phyloP scores from a whole-genome alignment of 1,140 invertebrate genomes.

The Tribolium madens region DNA sequence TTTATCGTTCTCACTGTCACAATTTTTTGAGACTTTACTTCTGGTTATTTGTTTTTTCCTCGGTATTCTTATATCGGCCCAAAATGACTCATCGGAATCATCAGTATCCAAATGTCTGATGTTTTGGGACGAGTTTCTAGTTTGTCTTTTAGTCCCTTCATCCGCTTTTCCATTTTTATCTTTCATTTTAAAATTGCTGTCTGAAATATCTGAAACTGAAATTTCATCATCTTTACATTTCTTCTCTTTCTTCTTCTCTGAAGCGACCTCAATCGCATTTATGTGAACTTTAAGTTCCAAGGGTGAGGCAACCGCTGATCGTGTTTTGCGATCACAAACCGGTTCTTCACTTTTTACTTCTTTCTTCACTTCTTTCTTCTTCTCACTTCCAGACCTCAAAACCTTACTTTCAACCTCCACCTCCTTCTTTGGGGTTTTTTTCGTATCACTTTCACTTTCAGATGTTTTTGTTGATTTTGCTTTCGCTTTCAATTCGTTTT shows the following conservation, averaged over 20 bases:
- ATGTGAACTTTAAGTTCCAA: conserved; percentile 15
- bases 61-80: conserved; percentile 52
- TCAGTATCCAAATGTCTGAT: conserved; percentile 46
- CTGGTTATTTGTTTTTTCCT: conserved; percentile 57
- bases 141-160: conserved; percentile 48
- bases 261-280: not conserved
- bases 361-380: conserved; percentile 27
- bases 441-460: conserved; percentile 45
- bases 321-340: conserved; percentile 21
- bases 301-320: not conserved
- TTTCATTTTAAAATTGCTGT: conserved; percentile 5
- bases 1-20: conserved; percentile 2
- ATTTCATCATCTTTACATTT: not conserved
- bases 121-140: conserved; percentile 46
- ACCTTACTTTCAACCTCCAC: conserved; percentile 10
- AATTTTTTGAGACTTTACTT: conserved; percentile 41
- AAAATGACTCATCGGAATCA: conserved; percentile 58
- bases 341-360: conserved; percentile 9
- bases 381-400: conserved; percentile 8
- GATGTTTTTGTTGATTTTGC: conserved; percentile 62
- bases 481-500: conserved; percentile 71
- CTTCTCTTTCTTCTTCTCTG: conserved; percentile 3
- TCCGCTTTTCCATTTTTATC: conserved; percentile 13
- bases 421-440: conserved; percentile 50
- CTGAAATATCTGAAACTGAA: conserved; percentile 8